Conservation (phyloP, 1,140 invertebrate genomes). For the Planococcus citri region DNA sequence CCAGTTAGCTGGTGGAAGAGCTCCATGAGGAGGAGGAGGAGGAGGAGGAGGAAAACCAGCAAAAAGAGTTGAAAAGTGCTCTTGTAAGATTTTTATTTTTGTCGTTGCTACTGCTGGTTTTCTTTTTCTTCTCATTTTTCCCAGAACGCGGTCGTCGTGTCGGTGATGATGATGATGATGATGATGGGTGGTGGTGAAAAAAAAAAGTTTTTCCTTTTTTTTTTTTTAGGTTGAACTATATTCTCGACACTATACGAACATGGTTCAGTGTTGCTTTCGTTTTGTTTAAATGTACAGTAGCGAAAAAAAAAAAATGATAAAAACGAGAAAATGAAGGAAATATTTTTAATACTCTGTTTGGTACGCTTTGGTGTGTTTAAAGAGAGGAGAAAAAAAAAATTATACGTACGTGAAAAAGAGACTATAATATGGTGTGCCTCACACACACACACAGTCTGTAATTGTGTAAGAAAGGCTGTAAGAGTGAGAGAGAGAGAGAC, state of each 20-base stretch:
- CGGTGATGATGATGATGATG: background rate
- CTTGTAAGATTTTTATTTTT: conserved; percentile 7
- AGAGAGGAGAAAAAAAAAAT: background rate
- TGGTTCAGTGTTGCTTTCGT: background rate
- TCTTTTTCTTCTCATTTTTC: background rate
- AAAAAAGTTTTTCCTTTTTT: no score
- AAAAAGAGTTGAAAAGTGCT: background rate
- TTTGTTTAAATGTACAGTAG: background rate
- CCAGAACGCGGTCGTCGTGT: background rate
- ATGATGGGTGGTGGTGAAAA: no score
- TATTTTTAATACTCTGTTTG: background rate
- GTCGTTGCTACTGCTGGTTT: background rate
- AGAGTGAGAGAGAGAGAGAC: no score
- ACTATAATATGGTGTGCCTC: no score
- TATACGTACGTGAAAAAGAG: background rate
- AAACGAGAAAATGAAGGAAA: conserved; percentile 7
- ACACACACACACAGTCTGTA: no score
- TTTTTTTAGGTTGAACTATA: background rate
- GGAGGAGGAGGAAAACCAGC: no score
- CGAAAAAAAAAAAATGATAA: background rate
- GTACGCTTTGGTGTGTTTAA: background rate
- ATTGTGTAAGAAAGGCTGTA: no score
- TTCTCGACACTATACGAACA: background rate
- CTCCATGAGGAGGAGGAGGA: no score
- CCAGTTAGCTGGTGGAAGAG: background rate